A percentile compares a stretch with the other conserved stretches of the same genome.
These are phyloP conservation scores for Echinops telfairi DNA, from an alignment of 2,113 vertebrate species.

Conservation along the genomic window DNA sequence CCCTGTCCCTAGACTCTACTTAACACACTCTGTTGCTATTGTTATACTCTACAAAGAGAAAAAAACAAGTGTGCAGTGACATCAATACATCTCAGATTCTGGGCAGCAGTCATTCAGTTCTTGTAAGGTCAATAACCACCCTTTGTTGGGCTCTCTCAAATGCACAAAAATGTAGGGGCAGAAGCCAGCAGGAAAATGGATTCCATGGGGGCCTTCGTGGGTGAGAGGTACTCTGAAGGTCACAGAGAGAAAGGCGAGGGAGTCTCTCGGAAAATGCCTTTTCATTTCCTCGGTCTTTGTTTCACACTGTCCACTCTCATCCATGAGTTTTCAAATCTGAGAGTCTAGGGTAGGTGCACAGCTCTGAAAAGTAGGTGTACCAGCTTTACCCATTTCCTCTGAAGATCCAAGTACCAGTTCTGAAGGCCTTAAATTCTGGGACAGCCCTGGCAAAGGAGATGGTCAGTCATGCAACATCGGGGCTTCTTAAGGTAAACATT, in stretches of 20 bases:
- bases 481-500: not conserved
- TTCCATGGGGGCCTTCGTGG: fast-evolving
- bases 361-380: not conserved
- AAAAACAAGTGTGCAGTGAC: not conserved
- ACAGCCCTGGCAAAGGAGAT: not conserved
- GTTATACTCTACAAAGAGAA: slow-evolving; percentile 26
- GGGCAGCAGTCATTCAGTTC: not conserved
- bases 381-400: not conserved
- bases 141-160: not conserved
- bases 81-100: not conserved
- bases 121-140: not conserved
- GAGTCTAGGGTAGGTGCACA: not conserved
- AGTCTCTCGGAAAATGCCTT: not conserved
- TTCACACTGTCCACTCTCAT: not conserved
- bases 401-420: not conserved
- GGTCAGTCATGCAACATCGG: not conserved
- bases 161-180: not conserved
- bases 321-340: not conserved
- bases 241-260: not conserved
- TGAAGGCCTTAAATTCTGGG: not conserved
- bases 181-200: not conserved
- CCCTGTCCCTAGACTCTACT: not conserved
- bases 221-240: not conserved
- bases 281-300: not conserved
- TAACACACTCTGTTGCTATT: not conserved